Percentiles rank a stretch among this genome's conserved stretches.
phyloP scores from a whole-genome alignment of 37 sponge, comb jelly and placozoan species.

The Chondrilla cf. caribensis region DNA sequence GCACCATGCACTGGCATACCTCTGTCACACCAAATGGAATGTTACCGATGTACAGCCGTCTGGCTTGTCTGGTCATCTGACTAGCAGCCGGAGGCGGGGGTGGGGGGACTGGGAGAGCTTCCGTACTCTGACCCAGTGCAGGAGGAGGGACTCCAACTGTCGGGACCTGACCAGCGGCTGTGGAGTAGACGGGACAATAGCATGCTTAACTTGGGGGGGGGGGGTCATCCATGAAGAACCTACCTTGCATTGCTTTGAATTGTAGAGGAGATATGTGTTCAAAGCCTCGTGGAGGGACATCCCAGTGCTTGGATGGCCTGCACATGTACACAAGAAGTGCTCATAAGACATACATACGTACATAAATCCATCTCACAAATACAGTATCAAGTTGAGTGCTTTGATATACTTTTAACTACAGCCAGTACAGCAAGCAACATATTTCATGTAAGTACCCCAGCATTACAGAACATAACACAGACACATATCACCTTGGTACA shows the following conservation, averaged over 20 bases:
- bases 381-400: too few species aligned
- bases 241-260: slow-evolving; percentile 99
- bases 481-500: too few species aligned
- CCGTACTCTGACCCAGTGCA: slow-evolving; percentile 75
- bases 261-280: slow-evolving; percentile 98
- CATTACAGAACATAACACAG: too few species aligned
- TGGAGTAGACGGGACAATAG: background rate
- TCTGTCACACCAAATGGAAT: slow-evolving; percentile 99
- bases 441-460: too few species aligned
- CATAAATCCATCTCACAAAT: too few species aligned
- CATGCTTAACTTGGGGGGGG: background rate
- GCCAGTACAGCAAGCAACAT: too few species aligned
- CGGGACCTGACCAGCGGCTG: slow-evolving; percentile 95
- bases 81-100: slow-evolving; percentile 94
- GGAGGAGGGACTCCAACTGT: slow-evolving; percentile 87
- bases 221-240: background rate
- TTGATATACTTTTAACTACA: too few species aligned
- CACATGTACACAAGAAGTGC: background rate
- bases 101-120: slow-evolving; percentile 82
- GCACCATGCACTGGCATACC: slow-evolving; percentile 5
- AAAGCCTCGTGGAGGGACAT: slow-evolving; percentile 95
- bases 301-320: slow-evolving; percentile 87
- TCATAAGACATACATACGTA: background rate
- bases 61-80: slow-evolving; percentile 96
- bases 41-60: slow-evolving; percentile 97